Evolutionary conservation across 2,113 vertebrate species (phyloP).

Genomic region (Mesocricetus auratus): DNA sequence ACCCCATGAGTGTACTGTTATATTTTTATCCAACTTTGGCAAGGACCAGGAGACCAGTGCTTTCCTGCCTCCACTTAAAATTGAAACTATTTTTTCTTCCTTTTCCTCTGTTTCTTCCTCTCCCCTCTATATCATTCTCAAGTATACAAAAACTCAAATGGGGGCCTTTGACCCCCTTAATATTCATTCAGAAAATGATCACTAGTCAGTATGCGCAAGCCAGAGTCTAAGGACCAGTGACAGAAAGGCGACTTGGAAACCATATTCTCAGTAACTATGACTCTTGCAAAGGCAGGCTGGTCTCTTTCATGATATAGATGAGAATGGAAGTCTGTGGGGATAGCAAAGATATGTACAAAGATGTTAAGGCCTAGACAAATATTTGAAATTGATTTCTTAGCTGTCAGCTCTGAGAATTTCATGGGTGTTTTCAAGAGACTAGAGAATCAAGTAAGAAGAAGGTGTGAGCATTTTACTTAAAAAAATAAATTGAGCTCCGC

Average conservation of each 20-base stretch:
- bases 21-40: conserved; percentile 20
- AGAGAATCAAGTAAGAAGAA: neutral
- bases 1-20: neutral
- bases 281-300: neutral
- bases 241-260: neutral
- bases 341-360: neutral
- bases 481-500: neutral
- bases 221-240: neutral
- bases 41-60: neutral
- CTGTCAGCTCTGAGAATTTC: neutral
- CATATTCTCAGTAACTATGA: neutral
- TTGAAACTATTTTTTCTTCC: neutral
- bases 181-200: conserved; percentile 9
- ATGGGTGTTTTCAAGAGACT: neutral
- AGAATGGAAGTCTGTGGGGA: neutral
- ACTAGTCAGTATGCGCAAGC: neutral
- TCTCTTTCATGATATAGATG: neutral
- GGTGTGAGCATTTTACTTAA: neutral
- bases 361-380: neutral
- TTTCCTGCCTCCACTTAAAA: neutral
- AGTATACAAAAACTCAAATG: neutral
- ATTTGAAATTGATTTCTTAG: neutral
- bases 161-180: neutral
- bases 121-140: neutral
- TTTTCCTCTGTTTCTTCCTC: neutral